These are phyloP conservation scores for Brachycybe producta DNA, from an alignment of 2,888 invertebrate genomes.

Conservation along the genomic window DNA sequence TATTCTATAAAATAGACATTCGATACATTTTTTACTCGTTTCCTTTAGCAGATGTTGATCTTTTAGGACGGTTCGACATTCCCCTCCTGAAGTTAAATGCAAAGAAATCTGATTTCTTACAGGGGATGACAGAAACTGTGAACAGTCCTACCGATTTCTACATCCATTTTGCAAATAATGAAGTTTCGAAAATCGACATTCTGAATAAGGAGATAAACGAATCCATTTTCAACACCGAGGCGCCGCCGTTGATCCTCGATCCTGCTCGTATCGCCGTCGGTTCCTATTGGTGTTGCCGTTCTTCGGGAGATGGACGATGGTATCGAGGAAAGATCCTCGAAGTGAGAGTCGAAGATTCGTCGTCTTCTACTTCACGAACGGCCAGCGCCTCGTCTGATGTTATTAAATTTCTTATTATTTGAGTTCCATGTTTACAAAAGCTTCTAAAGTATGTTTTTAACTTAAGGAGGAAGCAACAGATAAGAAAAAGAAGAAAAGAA, in stretches of 20 bases:
- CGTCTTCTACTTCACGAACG: background rate
- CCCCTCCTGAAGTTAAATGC: too few relatives aligned
- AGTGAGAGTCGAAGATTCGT: background rate
- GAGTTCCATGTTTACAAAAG: background rate
- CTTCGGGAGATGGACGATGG: slow-evolving; percentile 25
- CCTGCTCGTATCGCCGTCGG: background rate
- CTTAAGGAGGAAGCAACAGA: background rate
- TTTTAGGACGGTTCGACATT: too few relatives aligned
- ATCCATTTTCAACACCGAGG: background rate
- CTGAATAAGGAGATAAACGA: background rate
- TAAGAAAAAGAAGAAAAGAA: slow-evolving; percentile 3
- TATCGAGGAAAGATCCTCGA: slow-evolving; percentile 27
- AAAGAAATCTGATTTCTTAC: too few relatives aligned
- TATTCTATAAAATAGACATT: too few relatives aligned
- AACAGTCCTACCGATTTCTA: slow-evolving; percentile 8
- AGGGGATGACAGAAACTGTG: background rate
- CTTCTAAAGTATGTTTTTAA: slow-evolving; percentile 2
- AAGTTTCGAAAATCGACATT: background rate
- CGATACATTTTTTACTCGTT: too few relatives aligned
- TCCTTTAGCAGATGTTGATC: too few relatives aligned
- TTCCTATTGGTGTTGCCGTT: slow-evolving; percentile 8
- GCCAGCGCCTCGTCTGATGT: background rate
- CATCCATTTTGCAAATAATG: background rate
- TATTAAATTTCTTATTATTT: slow-evolving; percentile 5
- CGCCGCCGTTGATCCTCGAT: background rate